Evolutionary conservation across 2,113 vertebrate species (phyloP).

Genomic region (Bagarius yarrelli): DNA sequence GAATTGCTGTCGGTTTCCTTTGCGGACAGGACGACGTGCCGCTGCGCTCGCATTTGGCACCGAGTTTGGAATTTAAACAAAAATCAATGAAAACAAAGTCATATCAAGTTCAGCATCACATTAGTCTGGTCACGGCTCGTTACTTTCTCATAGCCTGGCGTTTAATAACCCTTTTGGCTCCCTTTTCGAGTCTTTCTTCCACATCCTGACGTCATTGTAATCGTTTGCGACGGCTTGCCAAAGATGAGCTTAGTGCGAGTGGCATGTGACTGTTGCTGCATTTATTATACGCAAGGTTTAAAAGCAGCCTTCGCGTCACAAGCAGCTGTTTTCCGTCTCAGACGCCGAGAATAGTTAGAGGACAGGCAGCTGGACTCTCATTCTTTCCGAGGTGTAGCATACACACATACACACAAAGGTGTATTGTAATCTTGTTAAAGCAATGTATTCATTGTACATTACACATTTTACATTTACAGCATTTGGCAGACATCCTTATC

Average conservation of each 20-base stretch:
- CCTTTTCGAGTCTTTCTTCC: background rate
- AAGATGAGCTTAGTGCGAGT: constrained; percentile 44
- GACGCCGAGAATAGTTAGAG: constrained; percentile 19
- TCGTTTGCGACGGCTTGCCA: constrained; percentile 39
- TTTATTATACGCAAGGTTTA: constrained; percentile 37
- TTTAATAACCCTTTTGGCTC: background rate
- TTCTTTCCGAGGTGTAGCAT: background rate
- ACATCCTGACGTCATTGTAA: constrained; percentile 52
- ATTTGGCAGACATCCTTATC: no score
- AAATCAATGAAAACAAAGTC: constrained; percentile 9
- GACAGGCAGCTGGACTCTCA: constrained; percentile 26
- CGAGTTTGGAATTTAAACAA: constrained; percentile 4
- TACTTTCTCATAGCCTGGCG: background rate
- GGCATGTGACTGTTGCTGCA: constrained; percentile 27
- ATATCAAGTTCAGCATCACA: constrained; percentile 11
- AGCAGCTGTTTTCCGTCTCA: constrained; percentile 18
- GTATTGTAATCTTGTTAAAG: no score
- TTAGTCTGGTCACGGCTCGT: constrained; percentile 18
- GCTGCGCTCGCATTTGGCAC: constrained; percentile 33
- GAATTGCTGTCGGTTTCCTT: background rate
- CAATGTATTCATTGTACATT: background rate
- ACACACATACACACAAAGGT: background rate
- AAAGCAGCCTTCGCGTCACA: constrained; percentile 38
- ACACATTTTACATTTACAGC: no score
- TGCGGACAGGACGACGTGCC: constrained; percentile 27